Evolutionary conservation across 1,140 invertebrate genomes (phyloP).

Genomic region (Hetaerina americana): DNA sequence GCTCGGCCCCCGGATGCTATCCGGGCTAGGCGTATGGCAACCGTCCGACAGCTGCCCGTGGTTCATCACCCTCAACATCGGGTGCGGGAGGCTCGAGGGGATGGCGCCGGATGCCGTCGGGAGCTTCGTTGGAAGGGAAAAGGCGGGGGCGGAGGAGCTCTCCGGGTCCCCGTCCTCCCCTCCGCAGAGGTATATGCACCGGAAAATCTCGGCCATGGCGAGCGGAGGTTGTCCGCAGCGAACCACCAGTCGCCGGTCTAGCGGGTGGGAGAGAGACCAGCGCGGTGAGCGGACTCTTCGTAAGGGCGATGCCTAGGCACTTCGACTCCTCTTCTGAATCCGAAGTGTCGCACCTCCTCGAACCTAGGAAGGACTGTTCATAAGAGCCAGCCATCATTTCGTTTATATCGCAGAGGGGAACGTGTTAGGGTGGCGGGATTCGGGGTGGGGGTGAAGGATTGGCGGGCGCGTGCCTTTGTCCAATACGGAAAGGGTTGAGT

Average conservation of each 20-base stretch:
- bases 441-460: not conserved
- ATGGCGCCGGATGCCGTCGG: not conserved
- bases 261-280: too few species aligned
- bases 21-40: conserved; percentile 44
- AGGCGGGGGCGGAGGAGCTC: not conserved
- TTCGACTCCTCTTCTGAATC: not conserved
- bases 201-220: not conserved
- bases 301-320: not conserved
- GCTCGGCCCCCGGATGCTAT: conserved; percentile 30
- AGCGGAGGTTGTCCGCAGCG: too few species aligned
- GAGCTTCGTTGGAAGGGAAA: not conserved
- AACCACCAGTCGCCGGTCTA: too few species aligned
- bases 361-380: not conserved
- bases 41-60: conserved; percentile 26
- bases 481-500: not conserved
- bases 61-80: not conserved
- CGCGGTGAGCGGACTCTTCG: not conserved
- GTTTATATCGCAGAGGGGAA: not conserved
- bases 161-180: not conserved
- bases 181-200: not conserved
- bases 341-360: not conserved
- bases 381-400: not conserved
- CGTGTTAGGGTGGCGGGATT: not conserved
- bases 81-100: not conserved
- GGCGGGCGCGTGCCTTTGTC: not conserved